phyloP scores from a whole-genome alignment of 2,888 invertebrate species.

The Drosophila flavopinicola region DNA sequence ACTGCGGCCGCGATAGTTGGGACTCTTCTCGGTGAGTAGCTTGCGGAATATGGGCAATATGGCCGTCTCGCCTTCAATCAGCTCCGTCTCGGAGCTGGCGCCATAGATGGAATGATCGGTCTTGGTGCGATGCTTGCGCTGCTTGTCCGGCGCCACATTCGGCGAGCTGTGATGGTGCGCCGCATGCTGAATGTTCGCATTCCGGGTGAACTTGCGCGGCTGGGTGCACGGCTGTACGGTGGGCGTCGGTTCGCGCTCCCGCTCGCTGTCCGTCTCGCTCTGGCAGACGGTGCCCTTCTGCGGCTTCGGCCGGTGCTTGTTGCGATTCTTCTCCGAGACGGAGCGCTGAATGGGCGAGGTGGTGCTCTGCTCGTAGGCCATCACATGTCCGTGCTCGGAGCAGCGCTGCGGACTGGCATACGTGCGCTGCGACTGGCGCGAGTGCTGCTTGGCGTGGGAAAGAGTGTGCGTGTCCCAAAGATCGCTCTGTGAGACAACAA shows the following conservation, averaged over 20 bases:
- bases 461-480: constrained; percentile 88
- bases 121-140: constrained; percentile 82
- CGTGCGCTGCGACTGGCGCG: constrained; percentile 84
- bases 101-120: constrained; percentile 87
- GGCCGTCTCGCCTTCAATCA: constrained; percentile 90
- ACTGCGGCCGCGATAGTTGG: constrained; percentile 86
- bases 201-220: constrained; percentile 80
- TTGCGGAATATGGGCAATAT: constrained; percentile 96
- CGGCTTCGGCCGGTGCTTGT: constrained; percentile 85
- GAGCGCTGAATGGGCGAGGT: constrained; percentile 87
- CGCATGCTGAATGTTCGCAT: constrained; percentile 82
- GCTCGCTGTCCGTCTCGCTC: constrained; percentile 86
- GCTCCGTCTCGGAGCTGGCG: constrained; percentile 92
- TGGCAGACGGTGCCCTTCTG: constrained; percentile 86
- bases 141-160: constrained; percentile 86
- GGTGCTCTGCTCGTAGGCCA: constrained; percentile 79
- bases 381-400: constrained; percentile 83
- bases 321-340: constrained; percentile 88
- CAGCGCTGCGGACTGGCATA: constrained; percentile 83
- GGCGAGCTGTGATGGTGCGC: constrained; percentile 88
- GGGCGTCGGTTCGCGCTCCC: constrained; percentile 83
- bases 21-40: constrained; percentile 92
- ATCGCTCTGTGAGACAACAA: constrained; percentile 88
- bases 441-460: constrained; percentile 85
- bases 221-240: constrained; percentile 78